Evolutionary conservation across 92 coral and sea anemone species (phyloP).

Genomic region (Phymanthus crucifer): DNA sequence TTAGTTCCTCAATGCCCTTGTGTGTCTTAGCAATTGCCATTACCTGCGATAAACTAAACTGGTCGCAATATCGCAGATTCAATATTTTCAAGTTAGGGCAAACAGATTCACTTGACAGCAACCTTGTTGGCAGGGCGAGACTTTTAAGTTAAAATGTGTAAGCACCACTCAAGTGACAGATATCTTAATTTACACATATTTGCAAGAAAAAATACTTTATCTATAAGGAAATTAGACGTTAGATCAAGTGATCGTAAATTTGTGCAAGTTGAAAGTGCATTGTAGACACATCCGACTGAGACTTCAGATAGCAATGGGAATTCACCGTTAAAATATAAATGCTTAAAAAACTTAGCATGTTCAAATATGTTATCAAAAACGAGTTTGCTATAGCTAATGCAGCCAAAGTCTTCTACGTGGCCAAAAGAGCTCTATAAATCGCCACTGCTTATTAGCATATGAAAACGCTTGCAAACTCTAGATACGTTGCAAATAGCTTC

Average conservation of each 20-base stretch:
- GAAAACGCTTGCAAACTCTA: conserved; percentile 1
- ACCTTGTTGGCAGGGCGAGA: conserved; percentile 5
- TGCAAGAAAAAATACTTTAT: background rate
- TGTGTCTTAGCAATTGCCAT: background rate
- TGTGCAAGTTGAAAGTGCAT: background rate
- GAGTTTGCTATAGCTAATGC: background rate
- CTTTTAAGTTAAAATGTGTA: conserved; percentile 6
- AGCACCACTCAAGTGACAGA: conserved; percentile 1
- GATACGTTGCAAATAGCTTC: conserved; percentile 5
- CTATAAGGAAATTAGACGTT: background rate
- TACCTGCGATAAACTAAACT: conserved; percentile 1
- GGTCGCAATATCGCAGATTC: background rate
- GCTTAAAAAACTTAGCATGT: conserved; percentile 4
- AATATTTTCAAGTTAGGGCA: conserved; percentile 4
- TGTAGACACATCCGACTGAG: background rate
- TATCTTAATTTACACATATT: background rate
- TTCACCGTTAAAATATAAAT: background rate
- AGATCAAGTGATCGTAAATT: conserved; percentile 1
- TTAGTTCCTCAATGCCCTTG: background rate
- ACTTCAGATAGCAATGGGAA: conserved; percentile 2
- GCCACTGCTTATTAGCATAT: background rate
- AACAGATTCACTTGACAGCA: conserved; percentile 2
- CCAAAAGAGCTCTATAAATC: conserved; percentile 3
- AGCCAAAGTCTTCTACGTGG: background rate
- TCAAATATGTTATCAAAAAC: conserved; percentile 2